Conservation (phyloP, 2,113 vertebrate species). For the Protobothrops mucrosquamatus region DNA sequence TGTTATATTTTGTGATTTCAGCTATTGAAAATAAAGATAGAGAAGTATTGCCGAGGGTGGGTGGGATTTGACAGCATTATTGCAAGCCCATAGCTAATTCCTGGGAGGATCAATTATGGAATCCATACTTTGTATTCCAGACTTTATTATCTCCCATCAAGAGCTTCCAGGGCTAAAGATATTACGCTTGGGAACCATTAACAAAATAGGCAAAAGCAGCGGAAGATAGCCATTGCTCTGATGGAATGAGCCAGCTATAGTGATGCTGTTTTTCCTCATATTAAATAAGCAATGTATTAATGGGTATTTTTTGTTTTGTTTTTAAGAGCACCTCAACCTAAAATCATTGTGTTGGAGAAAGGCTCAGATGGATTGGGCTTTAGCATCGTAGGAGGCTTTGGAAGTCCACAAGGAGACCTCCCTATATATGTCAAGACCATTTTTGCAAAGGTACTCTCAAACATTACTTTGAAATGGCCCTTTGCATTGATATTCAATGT, state of each 20-base stretch:
- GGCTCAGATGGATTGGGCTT: constrained; percentile 94
- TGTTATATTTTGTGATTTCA: neutral
- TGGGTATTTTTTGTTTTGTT: constrained; percentile 57
- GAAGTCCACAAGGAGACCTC: constrained; percentile 95
- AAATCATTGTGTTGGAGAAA: constrained; percentile 89
- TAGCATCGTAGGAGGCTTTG: constrained; percentile 94
- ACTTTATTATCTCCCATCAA: neutral
- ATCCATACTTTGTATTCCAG: neutral
- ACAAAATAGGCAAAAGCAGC: neutral
- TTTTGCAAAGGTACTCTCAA: constrained; percentile 86
- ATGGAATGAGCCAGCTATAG: neutral
- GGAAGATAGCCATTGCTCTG: neutral
- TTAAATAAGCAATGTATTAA: constrained; percentile 56
- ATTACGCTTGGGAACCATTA: neutral
- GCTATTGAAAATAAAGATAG: neutral
- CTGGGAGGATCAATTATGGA: neutral
- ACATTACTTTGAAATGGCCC: neutral
- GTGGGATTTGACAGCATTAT: neutral
- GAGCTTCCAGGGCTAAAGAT: neutral
- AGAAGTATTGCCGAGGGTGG: neutral
- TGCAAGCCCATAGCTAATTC: neutral
- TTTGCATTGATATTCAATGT: neutral
- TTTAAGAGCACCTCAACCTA: constrained; percentile 81
- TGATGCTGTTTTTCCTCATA: neutral
- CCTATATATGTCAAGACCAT: constrained; percentile 98